Evolutionary conservation across 1,140 invertebrate genomes (phyloP), one percentile per base, ranked within the genome.

Genomic region (Penaeus vannamei): DNA sequence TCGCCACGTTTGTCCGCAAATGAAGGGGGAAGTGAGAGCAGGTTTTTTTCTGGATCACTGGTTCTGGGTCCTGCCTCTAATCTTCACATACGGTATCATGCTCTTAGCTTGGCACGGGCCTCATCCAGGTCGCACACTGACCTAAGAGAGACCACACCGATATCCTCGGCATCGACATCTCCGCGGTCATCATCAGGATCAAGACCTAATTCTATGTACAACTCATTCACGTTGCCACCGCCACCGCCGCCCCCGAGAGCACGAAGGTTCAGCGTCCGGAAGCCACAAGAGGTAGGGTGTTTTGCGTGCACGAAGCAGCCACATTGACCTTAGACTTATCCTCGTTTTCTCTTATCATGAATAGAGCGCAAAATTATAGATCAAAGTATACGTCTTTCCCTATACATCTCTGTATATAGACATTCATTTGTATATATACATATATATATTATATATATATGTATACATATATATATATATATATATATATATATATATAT

Each of bases 111-210:
- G 61, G 91, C 91, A 1, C 26, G 91, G 53, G 85, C 91, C 8
- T 90, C 91, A 17, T 91, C 87, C n/a, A 64, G 89, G 20, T 91
- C 91, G 29, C 91, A 91, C 79, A 88, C 87, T 8, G 91, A 91
- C 79, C 91, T 91, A 2, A 29, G 84, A 26, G 86, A 90, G 26
- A 86, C 69, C 62, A 84, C 79, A 66, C 82, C 76, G 23, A 60
- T 84, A 20, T 84, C 66, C 60, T 85, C 80, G 19, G 80, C 76
- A 62, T 85, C 84, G 59, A 89, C 85, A 23, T 76, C 85, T 8
- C 62, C 85, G 17, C 23, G 60, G 23, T 64, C 86, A 29, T 84
- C 82, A 23, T 79, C 85, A 22, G 72, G 88, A 5, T 90, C 88
- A 23, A 53, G 85, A 14, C 85, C 90, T 14, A 84, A 62, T 76